These are phyloP conservation scores for Eumeta japonica DNA, from an alignment of 1,140 invertebrate species.

Conservation along the genomic window DNA sequence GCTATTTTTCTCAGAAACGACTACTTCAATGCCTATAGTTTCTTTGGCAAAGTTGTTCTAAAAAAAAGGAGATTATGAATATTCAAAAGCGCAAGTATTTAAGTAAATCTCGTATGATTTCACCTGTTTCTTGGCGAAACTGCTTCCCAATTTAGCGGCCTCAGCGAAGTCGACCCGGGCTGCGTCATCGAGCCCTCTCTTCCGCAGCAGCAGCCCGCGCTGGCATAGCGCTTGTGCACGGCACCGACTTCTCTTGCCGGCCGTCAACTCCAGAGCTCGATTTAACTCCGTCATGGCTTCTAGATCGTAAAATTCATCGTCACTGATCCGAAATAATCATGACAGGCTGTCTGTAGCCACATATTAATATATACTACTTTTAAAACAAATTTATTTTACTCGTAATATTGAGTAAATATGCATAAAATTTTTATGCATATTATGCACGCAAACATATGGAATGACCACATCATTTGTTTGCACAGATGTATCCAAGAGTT, in stretches of 20 bases:
- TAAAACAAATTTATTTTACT: not conserved
- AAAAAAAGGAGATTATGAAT: not conserved
- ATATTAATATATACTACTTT: constrained; percentile 7
- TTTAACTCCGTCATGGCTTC: constrained; percentile 77
- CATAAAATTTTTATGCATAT: too few species aligned
- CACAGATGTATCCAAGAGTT: too few species aligned
- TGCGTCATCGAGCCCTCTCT: constrained; percentile 61
- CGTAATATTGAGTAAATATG: too few species aligned
- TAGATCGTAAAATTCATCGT: constrained; percentile 47
- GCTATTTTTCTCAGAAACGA: too few species aligned
- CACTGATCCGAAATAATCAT: too few species aligned
- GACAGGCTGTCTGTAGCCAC: not conserved
- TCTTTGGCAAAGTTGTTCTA: too few species aligned
- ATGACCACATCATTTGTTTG: too few species aligned
- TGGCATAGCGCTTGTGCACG: constrained; percentile 79
- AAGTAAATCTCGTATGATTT: not conserved
- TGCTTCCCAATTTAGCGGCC: constrained; percentile 73
- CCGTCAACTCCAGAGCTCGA: constrained; percentile 66
- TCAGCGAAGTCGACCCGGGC: constrained; percentile 71
- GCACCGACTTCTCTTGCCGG: constrained; percentile 58
- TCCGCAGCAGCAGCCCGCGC: constrained; percentile 65
- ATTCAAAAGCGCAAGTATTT: not conserved
- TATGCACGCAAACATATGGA: too few species aligned
- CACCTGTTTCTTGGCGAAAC: constrained; percentile 78
- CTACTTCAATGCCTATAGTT: too few species aligned